These are phyloP conservation scores for Phyllotis vaccarum DNA, from an alignment of 2,797 vertebrate species.

Conservation along the genomic window DNA sequence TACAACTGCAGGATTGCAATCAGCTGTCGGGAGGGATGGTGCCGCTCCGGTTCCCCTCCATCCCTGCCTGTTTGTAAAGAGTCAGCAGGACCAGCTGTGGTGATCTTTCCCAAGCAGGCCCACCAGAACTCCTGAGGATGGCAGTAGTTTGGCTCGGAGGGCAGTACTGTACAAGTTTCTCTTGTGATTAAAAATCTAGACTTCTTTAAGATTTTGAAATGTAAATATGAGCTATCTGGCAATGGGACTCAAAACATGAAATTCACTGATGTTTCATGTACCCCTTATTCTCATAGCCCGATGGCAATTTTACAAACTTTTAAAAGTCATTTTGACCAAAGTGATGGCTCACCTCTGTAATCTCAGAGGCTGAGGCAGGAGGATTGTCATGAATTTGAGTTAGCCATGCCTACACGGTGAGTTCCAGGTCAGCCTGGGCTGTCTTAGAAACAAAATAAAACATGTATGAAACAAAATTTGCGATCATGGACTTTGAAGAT, in stretches of 20 bases:
- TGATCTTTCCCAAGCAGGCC: not conserved
- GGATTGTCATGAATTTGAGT: not conserved
- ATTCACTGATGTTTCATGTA: not conserved
- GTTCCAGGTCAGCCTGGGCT: not conserved
- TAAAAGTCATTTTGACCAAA: not conserved
- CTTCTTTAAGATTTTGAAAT: not conserved
- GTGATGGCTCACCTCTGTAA: not conserved
- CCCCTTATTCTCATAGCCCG: not conserved
- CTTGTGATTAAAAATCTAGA: not conserved
- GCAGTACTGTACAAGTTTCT: not conserved
- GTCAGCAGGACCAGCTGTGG: not conserved
- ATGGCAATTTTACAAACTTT: not conserved
- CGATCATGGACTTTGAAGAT: not conserved
- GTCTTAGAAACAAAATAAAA: not conserved
- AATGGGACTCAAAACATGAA: not conserved
- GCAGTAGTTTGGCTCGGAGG: not conserved
- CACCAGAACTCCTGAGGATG: not conserved
- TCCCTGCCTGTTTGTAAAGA: not conserved
- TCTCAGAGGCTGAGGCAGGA: not conserved
- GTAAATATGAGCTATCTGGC: not conserved
- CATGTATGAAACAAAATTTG: not conserved
- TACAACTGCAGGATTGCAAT: not conserved
- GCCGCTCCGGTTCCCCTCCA: no score
- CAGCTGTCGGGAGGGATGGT: not conserved
- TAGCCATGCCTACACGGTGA: not conserved